Percentiles rank a stretch among this genome's conserved stretches.
Evolutionary conservation across 2,113 vertebrate species (phyloP).

Genomic region (Spizaetus ornatus): DNA sequence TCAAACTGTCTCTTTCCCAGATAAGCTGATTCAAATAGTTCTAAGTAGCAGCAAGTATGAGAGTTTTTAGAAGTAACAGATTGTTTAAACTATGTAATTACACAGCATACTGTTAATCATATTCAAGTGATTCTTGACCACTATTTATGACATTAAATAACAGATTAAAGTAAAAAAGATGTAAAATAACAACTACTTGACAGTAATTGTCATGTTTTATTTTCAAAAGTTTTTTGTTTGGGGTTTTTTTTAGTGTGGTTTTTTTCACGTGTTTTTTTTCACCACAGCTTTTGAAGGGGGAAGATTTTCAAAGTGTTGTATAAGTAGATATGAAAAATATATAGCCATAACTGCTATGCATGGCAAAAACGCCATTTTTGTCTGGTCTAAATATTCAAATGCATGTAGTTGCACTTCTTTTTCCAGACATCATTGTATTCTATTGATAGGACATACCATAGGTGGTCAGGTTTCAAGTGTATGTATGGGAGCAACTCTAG

Average conservation of each 20-base stretch:
- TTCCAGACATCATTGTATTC: not conserved
- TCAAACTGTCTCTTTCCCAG: not conserved
- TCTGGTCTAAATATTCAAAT: not conserved
- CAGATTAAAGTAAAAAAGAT: not conserved
- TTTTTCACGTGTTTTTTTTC: not conserved
- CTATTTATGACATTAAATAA: not conserved
- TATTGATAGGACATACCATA: not conserved
- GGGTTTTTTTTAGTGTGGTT: accelerated
- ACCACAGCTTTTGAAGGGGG: not conserved
- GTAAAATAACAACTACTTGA: not conserved
- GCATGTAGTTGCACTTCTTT: not conserved
- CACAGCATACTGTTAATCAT: not conserved
- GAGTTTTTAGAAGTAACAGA: not conserved
- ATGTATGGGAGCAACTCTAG: not conserved
- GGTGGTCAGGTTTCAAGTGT: not conserved
- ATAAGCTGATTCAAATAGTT: not conserved
- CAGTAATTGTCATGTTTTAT: not conserved
- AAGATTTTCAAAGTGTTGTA: not conserved
- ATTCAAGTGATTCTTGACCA: not conserved
- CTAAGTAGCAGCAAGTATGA: not conserved
- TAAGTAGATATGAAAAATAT: not conserved
- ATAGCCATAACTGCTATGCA: not conserved
- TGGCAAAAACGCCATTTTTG: not conserved
- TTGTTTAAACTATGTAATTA: not conserved
- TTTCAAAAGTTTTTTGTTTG: not conserved